phyloP scores from a whole-genome alignment of 2,888 invertebrate genomes.

The Drosophila greeni region DNA sequence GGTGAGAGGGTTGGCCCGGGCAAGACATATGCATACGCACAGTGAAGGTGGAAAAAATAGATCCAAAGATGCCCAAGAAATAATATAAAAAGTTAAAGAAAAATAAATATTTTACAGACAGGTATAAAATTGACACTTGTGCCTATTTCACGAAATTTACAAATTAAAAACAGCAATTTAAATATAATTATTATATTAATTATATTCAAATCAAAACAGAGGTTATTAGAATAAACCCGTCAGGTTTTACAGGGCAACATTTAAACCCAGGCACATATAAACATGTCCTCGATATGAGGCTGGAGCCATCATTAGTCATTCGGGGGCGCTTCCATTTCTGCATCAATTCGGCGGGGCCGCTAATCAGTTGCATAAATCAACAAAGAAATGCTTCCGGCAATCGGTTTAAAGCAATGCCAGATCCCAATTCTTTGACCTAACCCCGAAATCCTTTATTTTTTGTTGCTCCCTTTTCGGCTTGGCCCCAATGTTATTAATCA shows the following conservation, averaged over 20 bases:
- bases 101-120: not conserved
- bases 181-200: not conserved
- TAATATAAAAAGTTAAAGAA: too few species aligned
- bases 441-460: conserved; percentile 35
- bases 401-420: conserved; percentile 48
- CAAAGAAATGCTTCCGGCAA: conserved; percentile 48
- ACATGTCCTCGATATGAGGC: conserved; percentile 25
- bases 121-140: not conserved
- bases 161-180: not conserved
- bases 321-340: conserved; percentile 56
- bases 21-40: conserved; percentile 46
- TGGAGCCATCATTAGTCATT: conserved; percentile 66
- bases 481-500: conserved; percentile 62
- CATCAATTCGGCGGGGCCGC: conserved; percentile 60
- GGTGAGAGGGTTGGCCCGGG: not conserved
- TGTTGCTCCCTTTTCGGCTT: conserved; percentile 23
- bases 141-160: too few species aligned
- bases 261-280: not conserved
- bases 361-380: conserved; percentile 73
- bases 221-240: not conserved
- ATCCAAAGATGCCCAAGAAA: not conserved
- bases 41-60: not conserved
- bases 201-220: not conserved
- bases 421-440: conserved; percentile 54
- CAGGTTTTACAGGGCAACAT: too few species aligned